phyloP scores from a whole-genome alignment of 2,113 vertebrate genomes.

The Leptobrachium leishanense region DNA sequence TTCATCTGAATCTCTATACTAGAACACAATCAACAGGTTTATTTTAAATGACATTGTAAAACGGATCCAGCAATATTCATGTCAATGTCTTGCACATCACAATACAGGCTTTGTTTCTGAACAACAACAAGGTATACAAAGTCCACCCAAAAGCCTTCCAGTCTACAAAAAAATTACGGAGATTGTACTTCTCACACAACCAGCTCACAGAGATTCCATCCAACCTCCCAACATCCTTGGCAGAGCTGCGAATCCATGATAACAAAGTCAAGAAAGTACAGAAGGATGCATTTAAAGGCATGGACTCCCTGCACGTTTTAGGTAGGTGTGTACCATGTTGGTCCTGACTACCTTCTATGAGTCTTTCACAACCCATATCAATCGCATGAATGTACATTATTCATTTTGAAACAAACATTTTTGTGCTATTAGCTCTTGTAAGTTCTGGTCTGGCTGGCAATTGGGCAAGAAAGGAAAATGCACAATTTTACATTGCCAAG shows the following conservation, averaged over 20 bases:
- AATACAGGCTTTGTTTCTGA: constrained; percentile 85
- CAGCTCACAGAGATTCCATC: constrained; percentile 84
- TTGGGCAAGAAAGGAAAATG: too few relatives aligned
- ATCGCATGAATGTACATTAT: too few relatives aligned
- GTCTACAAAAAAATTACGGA: constrained; percentile 77
- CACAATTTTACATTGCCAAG: too few relatives aligned
- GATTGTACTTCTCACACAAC: constrained; percentile 93
- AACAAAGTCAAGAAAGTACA: constrained; percentile 88
- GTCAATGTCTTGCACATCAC: constrained; percentile 20
- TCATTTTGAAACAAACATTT: too few relatives aligned
- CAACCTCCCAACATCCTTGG: constrained; percentile 84
- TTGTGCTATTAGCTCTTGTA: too few relatives aligned
- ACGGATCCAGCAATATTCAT: neutral
- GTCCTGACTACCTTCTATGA: too few relatives aligned
- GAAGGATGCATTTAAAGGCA: constrained; percentile 85
- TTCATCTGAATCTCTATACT: neutral
- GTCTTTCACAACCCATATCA: too few relatives aligned
- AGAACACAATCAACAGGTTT: neutral
- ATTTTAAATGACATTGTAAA: neutral
- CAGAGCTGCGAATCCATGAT: constrained; percentile 91
- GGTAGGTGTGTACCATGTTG: constrained; percentile 68
- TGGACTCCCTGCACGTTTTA: constrained; percentile 89
- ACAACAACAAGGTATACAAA: constrained; percentile 91
- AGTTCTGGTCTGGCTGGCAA: too few relatives aligned
- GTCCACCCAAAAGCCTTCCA: constrained; percentile 92